Evolutionary conservation across 2,888 invertebrate species (phyloP).

Genomic region (Trisateles emortualis): DNA sequence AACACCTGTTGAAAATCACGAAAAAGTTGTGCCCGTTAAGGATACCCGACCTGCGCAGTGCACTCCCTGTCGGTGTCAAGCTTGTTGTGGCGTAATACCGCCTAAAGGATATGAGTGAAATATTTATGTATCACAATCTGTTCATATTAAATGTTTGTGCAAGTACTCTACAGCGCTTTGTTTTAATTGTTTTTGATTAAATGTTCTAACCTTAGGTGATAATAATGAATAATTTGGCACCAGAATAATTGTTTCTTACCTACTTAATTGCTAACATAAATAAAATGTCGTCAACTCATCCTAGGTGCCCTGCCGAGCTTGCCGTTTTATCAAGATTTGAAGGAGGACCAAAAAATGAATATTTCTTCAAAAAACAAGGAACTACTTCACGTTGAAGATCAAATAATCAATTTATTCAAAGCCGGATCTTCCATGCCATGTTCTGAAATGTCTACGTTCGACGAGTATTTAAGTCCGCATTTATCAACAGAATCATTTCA

Average conservation of each 20-base stretch:
- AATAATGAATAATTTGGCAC: constrained; percentile 10
- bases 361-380: constrained; percentile 40
- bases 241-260: constrained; percentile 13
- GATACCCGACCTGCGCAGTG: constrained; percentile 78
- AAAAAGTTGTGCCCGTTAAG: constrained; percentile 63
- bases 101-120: constrained; percentile 36
- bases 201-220: not conserved
- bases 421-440: constrained; percentile 26
- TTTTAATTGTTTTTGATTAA: constrained; percentile 12
- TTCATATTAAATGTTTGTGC: constrained; percentile 42
- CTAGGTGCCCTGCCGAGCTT: constrained; percentile 72
- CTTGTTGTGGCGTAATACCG: constrained; percentile 53
- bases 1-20: constrained; percentile 64
- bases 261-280: constrained; percentile 42
- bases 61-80: constrained; percentile 52
- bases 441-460: constrained; percentile 33
- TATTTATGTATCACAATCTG: constrained; percentile 21
- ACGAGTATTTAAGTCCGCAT: constrained; percentile 37
- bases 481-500: constrained; percentile 29
- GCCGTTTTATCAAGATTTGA: constrained; percentile 65
- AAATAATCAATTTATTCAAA: constrained; percentile 26
- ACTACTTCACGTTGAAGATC: constrained; percentile 32
- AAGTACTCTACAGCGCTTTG: constrained; percentile 12
- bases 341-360: constrained; percentile 57
- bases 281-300: constrained; percentile 67